Conservation (phyloP, 2,113 vertebrate species). For the Cyanoliseus patagonus region DNA sequence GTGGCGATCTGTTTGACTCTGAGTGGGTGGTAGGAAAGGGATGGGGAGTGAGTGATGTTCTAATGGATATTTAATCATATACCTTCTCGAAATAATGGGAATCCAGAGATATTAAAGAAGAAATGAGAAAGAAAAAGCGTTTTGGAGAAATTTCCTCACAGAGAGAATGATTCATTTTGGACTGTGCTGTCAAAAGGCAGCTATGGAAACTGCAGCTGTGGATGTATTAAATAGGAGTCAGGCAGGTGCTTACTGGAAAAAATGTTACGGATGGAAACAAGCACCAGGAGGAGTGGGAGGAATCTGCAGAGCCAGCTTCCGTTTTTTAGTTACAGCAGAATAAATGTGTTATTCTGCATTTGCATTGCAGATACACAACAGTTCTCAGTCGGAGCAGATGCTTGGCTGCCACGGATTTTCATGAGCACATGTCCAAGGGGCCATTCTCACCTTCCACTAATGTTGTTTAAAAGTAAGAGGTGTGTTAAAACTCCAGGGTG, state of each 20-base stretch:
- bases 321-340: constrained; percentile 44
- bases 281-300: constrained; percentile 62
- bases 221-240: constrained; percentile 57
- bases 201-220: constrained; percentile 66
- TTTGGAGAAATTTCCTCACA: constrained; percentile 55
- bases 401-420: not conserved
- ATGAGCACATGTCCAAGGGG: not conserved
- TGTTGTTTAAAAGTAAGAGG: not conserved
- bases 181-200: constrained; percentile 43
- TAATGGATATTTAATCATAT: constrained; percentile 28
- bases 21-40: not conserved
- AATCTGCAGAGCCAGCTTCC: constrained; percentile 58
- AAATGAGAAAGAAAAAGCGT: constrained; percentile 23
- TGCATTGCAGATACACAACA: constrained; percentile 56
- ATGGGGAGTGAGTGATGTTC: not conserved
- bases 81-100: constrained; percentile 26
- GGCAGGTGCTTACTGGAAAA: constrained; percentile 67
- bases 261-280: constrained; percentile 62
- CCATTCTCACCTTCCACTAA: constrained; percentile 13
- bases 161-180: constrained; percentile 53
- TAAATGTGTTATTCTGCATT: constrained; percentile 50
- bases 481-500: not conserved
- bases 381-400: constrained; percentile 4
- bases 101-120: constrained; percentile 36
- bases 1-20: not conserved